These are phyloP conservation scores for Drosophila dunni DNA, from an alignment of 1,140 invertebrate genomes.

Conservation along the genomic window DNA sequence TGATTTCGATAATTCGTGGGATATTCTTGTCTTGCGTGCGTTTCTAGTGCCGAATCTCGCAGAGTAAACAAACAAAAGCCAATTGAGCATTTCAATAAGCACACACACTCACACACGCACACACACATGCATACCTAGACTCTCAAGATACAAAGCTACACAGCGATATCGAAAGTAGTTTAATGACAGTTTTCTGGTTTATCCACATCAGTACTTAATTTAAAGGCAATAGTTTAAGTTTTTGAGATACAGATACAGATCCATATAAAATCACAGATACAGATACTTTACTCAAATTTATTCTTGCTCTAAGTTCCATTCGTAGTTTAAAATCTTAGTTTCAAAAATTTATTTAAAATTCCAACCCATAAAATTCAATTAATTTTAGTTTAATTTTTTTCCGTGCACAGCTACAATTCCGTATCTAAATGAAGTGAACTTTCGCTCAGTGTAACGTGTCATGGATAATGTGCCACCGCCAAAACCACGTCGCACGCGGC, in stretches of 20 bases:
- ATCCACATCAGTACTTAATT: too few relatives aligned
- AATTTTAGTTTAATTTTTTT: too few relatives aligned
- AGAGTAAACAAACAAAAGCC: constrained; percentile 74
- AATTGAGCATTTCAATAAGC: constrained; percentile 63
- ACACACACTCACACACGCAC: constrained; percentile 4
- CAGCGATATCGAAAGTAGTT: too few relatives aligned
- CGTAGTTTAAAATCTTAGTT: too few relatives aligned
- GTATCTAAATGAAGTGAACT: constrained; percentile 5
- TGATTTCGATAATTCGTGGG: constrained; percentile 76
- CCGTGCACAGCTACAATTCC: background rate
- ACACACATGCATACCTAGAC: background rate
- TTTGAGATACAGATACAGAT: too few relatives aligned
- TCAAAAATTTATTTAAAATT: too few relatives aligned
- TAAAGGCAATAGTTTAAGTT: too few relatives aligned
- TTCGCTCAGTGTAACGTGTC: background rate
- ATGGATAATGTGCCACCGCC: constrained; percentile 63
- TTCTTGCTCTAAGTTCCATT: too few relatives aligned
- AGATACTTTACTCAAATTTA: too few relatives aligned
- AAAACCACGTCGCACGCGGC: constrained; percentile 64
- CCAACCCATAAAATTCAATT: too few relatives aligned
- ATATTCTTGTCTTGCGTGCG: constrained; percentile 71
- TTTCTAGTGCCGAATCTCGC: constrained; percentile 74
- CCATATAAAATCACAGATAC: too few relatives aligned
- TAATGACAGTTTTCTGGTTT: too few relatives aligned
- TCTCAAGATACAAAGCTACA: background rate